Percentiles rank a stretch among this genome's conserved stretches.
Evolutionary conservation across 2,888 invertebrate species (phyloP).

Genomic region (Tinea semifulvella): DNA sequence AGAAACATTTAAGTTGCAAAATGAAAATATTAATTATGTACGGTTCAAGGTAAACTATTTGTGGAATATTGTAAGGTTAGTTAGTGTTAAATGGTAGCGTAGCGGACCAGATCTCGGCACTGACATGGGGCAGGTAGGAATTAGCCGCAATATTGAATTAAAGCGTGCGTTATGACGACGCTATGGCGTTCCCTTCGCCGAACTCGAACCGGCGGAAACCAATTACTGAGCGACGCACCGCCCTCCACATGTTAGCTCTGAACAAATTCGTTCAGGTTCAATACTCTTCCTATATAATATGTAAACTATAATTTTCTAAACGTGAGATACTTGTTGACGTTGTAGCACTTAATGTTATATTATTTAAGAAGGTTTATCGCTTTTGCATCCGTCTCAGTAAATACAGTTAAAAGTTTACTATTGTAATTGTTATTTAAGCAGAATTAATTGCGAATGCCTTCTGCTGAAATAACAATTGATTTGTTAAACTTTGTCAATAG

Average conservation of each 20-base stretch:
- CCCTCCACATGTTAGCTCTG: slow-evolving; percentile 34
- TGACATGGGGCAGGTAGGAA: slow-evolving; percentile 10
- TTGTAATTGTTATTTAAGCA: too few species aligned
- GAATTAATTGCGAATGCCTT: too few species aligned
- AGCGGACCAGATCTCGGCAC: slow-evolving; percentile 10
- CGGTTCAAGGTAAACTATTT: slow-evolving; percentile 4
- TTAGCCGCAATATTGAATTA: slow-evolving; percentile 28
- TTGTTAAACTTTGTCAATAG: too few species aligned
- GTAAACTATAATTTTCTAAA: background rate
- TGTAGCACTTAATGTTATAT: too few species aligned
- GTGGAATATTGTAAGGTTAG: slow-evolving; percentile 6
- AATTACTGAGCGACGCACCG: slow-evolving; percentile 32
- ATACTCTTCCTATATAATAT: slow-evolving; percentile 28
- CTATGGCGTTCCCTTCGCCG: background rate
- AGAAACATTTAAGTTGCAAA: background rate
- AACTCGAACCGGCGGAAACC: slow-evolving; percentile 23
- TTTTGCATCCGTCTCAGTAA: too few species aligned
- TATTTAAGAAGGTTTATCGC: too few species aligned
- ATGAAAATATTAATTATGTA: slow-evolving; percentile 8
- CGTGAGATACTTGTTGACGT: background rate
- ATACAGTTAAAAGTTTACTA: too few species aligned
- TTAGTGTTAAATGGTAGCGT: slow-evolving; percentile 11
- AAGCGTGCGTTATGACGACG: slow-evolving; percentile 20
- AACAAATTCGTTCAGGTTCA: slow-evolving; percentile 41
- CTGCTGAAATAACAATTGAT: too few species aligned